phyloP scores from a whole-genome alignment of 2,113 vertebrate genomes.

The Embiotoca jacksoni region DNA sequence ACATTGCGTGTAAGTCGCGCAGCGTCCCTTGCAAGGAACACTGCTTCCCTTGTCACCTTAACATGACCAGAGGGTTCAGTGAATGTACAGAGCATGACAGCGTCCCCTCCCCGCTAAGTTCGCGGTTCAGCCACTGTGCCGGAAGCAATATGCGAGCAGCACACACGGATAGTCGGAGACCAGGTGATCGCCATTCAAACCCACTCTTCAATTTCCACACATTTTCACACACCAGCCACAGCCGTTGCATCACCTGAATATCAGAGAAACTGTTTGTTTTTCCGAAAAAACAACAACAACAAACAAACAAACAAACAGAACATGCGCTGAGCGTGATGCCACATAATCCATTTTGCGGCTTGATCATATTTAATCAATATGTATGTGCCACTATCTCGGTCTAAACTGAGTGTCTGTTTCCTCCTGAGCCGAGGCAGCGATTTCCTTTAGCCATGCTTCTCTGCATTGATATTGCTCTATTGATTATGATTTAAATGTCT shows the following conservation, averaged over 20 bases:
- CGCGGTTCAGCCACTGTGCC: neutral
- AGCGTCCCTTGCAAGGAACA: slow-evolving; percentile 21
- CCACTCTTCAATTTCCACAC: slow-evolving; percentile 9
- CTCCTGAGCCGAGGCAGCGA: slow-evolving; percentile 53
- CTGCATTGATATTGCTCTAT: slow-evolving; percentile 77
- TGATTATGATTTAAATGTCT: slow-evolving; percentile 85
- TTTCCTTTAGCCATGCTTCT: slow-evolving; percentile 73
- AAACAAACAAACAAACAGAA: no score
- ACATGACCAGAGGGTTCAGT: slow-evolving; percentile 39
- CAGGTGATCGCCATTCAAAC: slow-evolving; percentile 22
- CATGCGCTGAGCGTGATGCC: slow-evolving; percentile 13
- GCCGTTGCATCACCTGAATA: slow-evolving; percentile 7
- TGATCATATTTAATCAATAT: slow-evolving; percentile 63
- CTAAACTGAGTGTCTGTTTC: slow-evolving; percentile 41
- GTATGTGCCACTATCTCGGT: slow-evolving; percentile 38
- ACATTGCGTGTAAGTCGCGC: slow-evolving; percentile 15
- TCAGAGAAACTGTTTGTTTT: slow-evolving; percentile 39
- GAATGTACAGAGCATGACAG: slow-evolving; percentile 42
- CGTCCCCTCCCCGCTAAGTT: slow-evolving; percentile 13
- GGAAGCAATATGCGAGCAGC: slow-evolving; percentile 13
- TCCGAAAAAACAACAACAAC: neutral
- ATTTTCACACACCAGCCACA: slow-evolving; percentile 6
- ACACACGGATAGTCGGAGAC: slow-evolving; percentile 12
- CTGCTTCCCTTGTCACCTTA: slow-evolving; percentile 30
- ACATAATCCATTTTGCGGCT: slow-evolving; percentile 49